phyloP scores from a whole-genome alignment of 2,797 vertebrate genomes.

The Stomatorhinus walkeri region DNA sequence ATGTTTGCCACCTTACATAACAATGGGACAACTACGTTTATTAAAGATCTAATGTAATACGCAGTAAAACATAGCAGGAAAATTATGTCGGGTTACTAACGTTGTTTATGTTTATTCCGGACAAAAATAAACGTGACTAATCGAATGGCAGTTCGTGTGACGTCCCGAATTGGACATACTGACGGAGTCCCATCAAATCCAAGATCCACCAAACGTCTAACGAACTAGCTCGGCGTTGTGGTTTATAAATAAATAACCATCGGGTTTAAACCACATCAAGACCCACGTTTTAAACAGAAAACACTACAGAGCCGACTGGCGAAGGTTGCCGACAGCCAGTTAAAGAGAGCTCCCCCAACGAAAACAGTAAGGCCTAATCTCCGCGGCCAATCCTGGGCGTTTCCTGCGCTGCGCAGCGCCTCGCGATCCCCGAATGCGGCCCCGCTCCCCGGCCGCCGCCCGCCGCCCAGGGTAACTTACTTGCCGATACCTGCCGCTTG shows the following conservation, averaged over 20 bases:
- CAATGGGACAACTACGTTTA: not conserved
- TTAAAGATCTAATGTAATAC: not conserved
- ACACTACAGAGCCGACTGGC: not conserved
- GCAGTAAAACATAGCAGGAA: not conserved
- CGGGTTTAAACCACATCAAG: not conserved
- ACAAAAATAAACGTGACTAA: not conserved
- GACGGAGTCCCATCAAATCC: not conserved
- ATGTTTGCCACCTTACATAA: not conserved
- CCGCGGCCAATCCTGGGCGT: not conserved
- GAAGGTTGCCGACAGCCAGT: not conserved
- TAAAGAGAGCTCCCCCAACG: too few species aligned
- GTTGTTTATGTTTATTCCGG: not conserved
- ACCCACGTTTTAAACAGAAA: not conserved
- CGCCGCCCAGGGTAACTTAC: slow-evolving; percentile 37
- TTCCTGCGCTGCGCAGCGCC: not conserved
- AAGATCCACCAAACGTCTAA: not conserved
- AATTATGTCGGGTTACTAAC: not conserved
- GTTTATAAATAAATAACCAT: not conserved
- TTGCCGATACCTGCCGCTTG: slow-evolving; percentile 60
- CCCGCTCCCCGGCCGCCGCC: not conserved
- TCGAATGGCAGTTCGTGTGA: not conserved
- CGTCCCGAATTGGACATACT: not conserved
- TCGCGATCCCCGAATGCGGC: not conserved
- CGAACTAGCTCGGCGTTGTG: not conserved
- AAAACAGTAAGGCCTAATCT: not conserved